Evolutionary conservation across 2,888 invertebrate genomes (phyloP).

Genomic region (Patella ulyssiponensis): DNA sequence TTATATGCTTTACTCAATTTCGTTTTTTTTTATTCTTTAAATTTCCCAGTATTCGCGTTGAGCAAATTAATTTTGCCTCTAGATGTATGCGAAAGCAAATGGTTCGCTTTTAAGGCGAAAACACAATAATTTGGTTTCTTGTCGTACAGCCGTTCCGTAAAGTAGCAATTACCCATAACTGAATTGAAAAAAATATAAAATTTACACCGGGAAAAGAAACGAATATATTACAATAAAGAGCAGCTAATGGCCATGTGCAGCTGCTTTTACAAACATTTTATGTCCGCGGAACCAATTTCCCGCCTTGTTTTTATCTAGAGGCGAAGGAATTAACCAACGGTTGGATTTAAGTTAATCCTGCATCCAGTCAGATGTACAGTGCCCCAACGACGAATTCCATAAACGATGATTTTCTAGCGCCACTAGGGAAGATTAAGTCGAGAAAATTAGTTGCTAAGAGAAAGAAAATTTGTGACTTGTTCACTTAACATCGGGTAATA

Average conservation of each 20-base stretch:
- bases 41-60: too few species aligned
- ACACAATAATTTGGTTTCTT: background rate
- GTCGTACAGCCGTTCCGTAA: background rate
- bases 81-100: background rate
- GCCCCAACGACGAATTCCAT: background rate
- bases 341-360: background rate
- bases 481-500: conserved; percentile 38
- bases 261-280: background rate
- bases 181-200: background rate
- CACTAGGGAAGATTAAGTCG: conserved; percentile 13
- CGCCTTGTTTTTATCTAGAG: background rate
- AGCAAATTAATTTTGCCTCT: conserved; percentile 8
- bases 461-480: conserved; percentile 15
- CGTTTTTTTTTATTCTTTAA: background rate
- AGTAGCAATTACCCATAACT: background rate
- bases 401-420: conserved; percentile 12
- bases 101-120: background rate
- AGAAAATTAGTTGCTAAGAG: conserved; percentile 21
- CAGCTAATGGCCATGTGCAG: background rate
- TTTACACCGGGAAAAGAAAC: background rate
- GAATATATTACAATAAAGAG: background rate
- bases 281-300: background rate
- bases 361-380: background rate
- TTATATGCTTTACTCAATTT: background rate
- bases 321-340: background rate